Base-by-base conservation (phyloP, 2,797 vertebrate genomes). In the Ispidina lecontei region DNA sequence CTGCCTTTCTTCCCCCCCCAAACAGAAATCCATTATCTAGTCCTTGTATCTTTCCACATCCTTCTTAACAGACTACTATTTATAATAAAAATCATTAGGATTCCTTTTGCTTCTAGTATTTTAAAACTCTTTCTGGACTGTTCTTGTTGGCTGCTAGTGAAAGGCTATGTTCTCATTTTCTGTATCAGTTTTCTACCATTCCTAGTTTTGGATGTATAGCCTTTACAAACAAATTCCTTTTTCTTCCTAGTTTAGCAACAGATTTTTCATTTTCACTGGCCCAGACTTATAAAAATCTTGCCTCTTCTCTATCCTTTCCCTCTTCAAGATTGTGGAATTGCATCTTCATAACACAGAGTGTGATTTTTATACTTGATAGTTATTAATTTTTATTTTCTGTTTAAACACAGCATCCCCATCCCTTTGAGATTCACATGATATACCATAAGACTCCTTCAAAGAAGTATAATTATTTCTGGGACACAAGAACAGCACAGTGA, bases 31-130 rank as follows among this genome's bases (percentile, higher is more conserved):
- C 10, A 35, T 86, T 75, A 81, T 28, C 63, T 60, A 84, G 31
- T 56, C 28, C 39, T 81, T 49, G 1, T 22, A 49, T 13, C 44
- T 82, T 76, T 79, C 59, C n/a, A 49, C 47, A 81, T 79, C 56
- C 26, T 44, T 65, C 41, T 86, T 72, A 80, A 70, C 18, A 68
- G n/a, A 41, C 44, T 67, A 37, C n/a, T 73, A 43, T 56, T 89
- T 87, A 47, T 90, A 68, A 87, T 37, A 77, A 80, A 89, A 87
- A 78, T 37, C 37, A 49, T 88, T 78, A 86, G 21, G 52, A 86
- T 82, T 60, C 14, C 35, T 91, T 70, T 82, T n/a, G 37, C 12
- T 81, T 14, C n/a, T 84, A 35, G 39, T 22, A 55, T 5, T 3
- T 70, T 63, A 58, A 73, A 91, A 62, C 8, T 28, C 19, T 6